Conservation (phyloP, 2,888 invertebrate species). For the Ethmia dodecea region DNA sequence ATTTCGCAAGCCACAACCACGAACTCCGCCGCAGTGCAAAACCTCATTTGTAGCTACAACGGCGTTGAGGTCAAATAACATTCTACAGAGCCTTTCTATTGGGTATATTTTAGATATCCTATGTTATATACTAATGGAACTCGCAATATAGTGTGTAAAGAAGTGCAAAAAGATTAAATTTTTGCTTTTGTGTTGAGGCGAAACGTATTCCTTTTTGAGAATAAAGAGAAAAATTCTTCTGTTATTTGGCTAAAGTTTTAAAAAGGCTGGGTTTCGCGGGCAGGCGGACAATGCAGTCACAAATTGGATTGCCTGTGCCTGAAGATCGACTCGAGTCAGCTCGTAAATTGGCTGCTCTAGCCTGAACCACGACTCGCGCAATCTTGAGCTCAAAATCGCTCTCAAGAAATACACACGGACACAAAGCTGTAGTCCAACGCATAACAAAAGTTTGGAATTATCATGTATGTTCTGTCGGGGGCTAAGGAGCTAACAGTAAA, state of each 20-base stretch:
- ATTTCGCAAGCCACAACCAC: slow-evolving; percentile 25
- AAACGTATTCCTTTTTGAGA: no score
- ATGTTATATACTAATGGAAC: no score
- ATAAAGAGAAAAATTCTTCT: neutral
- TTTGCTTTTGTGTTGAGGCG: no score
- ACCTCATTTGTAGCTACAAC: neutral
- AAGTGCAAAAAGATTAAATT: no score
- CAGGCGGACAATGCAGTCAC: slow-evolving; percentile 55
- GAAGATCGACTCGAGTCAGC: slow-evolving; percentile 40
- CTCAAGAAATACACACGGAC: no score
- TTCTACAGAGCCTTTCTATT: no score
- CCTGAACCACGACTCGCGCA: slow-evolving; percentile 36
- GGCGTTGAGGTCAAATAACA: slow-evolving; percentile 10
- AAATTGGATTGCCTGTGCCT: slow-evolving; percentile 64
- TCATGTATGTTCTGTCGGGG: no score
- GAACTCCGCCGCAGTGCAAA: slow-evolving; percentile 13
- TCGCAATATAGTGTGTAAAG: no score
- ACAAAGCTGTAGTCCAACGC: no score
- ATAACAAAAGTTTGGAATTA: no score
- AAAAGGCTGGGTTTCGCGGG: slow-evolving; percentile 22
- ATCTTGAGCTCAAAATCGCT: slow-evolving; percentile 21
- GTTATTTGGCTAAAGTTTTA: slow-evolving; percentile 4
- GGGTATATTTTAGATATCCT: no score
- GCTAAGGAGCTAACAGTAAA: no score
- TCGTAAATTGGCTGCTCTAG: slow-evolving; percentile 52